A percentile compares a stretch with the other conserved stretches of the same genome.
Evolutionary conservation across 2,888 invertebrate species (phyloP).

Genomic region (Hirtodrosophila histrioides): DNA sequence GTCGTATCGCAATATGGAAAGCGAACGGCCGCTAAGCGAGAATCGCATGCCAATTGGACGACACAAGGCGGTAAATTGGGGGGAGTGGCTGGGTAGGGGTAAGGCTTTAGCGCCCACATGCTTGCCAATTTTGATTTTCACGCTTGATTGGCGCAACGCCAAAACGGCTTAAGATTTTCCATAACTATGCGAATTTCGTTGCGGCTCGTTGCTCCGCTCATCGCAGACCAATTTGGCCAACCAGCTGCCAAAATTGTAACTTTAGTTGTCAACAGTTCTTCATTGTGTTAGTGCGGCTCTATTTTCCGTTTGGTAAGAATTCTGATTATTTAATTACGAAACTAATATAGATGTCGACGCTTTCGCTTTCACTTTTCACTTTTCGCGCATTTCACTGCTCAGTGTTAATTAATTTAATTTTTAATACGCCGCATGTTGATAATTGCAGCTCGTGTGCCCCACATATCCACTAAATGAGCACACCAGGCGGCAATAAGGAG

Average conservation of each 20-base stretch:
- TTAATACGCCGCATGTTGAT: conserved; percentile 5
- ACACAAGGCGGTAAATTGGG: conserved; percentile 53
- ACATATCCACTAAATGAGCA: background rate
- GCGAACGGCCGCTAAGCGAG: conserved; percentile 72
- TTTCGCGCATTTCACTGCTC: conserved; percentile 34
- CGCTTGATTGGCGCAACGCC: conserved; percentile 62
- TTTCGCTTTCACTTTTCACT: background rate
- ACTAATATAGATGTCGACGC: background rate
- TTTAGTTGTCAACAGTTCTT: conserved; percentile 46
- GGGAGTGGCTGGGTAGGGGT: conserved; percentile 8
- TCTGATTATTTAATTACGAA: background rate
- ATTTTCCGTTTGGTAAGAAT: conserved; percentile 14
- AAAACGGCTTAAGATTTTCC: conserved; percentile 51
- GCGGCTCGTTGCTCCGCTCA: conserved; percentile 63
- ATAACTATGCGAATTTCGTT: conserved; percentile 60
- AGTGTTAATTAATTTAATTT: conserved; percentile 9
- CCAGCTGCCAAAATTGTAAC: conserved; percentile 24
- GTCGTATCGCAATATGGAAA: conserved; percentile 56
- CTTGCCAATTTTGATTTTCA: conserved; percentile 48
- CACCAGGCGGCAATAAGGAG: background rate
- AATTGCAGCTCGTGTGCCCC: conserved; percentile 17
- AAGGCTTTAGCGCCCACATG: conserved; percentile 25
- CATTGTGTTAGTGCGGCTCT: conserved; percentile 32
- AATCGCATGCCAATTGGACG: conserved; percentile 70
- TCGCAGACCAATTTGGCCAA: conserved; percentile 9